Evolutionary conservation across 2,113 vertebrate genomes (phyloP), one percentile per base, ranked within the genome.

Genomic region (Erythrocebus patas): DNA sequence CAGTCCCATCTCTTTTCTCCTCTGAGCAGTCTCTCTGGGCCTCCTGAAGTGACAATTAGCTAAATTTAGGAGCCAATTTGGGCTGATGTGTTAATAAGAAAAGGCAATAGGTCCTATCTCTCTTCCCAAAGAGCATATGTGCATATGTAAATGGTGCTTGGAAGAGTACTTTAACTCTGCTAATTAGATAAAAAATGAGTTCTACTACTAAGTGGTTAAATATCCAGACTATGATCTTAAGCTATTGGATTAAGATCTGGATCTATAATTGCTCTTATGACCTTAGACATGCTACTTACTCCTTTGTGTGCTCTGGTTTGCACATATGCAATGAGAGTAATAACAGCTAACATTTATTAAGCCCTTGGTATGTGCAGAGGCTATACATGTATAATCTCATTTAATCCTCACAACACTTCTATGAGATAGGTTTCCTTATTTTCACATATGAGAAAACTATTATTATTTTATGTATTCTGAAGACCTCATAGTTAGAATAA

Each of bases 401-500:
- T 91, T 92, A 70, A 59, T 92, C n/a, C 13, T 93, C 9, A 84
- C 16, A 85, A 78, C 6, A 59, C 30, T 70, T 87, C 43, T 87
- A 48, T 68, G 27, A 90, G n/a, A 16, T 57, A 79, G n/a, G 38
- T 80, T 55, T n/a, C 17, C 0, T 17, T 50, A 23, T 81, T 92
- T 76, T 81, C 59, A 94, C 64, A 81, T 27, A 76, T 55, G 57
- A 79, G 50, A 93, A 94, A 92, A 43, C 18, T 80, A n/a, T 94
- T 94, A 30, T 68, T 90, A 84, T 6, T 85, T 59, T 89, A 55
- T 48, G 16, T 94, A 57, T 55, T 70, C 16, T 82, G 18, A 95
- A 25, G 7, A n/a, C 57, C 59, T 81, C 30, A 97, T 94, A 78
- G 30, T 97, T 95, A 89, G 25, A 92, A 89, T 80, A 89, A 88